Evolutionary conservation across 2,797 vertebrate genomes (phyloP).

Genomic region (Threskiornis aethiopicus): DNA sequence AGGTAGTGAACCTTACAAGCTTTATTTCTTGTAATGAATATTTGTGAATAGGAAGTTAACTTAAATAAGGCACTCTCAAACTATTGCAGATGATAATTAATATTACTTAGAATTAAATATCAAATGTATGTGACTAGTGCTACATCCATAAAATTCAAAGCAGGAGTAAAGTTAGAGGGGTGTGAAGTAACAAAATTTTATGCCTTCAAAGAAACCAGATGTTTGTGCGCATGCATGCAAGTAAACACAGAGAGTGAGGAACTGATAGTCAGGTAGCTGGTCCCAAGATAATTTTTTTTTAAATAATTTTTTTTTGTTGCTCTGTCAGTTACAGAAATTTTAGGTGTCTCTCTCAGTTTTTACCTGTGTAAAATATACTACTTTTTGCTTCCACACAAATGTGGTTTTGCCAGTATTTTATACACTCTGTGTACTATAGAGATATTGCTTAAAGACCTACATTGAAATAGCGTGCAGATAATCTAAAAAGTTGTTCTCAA

Average conservation of each 20-base stretch:
- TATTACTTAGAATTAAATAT: neutral
- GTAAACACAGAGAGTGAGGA: neutral
- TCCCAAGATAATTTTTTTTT: neutral
- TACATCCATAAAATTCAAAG: neutral
- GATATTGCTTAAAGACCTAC: neutral
- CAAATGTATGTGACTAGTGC: neutral
- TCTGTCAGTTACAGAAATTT: neutral
- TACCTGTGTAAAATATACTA: neutral
- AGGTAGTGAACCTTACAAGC: neutral
- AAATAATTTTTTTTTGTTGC: neutral
- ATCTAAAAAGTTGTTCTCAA: neutral
- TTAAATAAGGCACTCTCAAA: neutral
- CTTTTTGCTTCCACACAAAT: neutral
- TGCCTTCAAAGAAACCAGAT: neutral
- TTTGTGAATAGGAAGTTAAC: neutral
- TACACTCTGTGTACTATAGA: neutral
- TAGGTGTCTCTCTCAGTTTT: neutral
- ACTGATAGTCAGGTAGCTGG: neutral
- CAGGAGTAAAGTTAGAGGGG: neutral
- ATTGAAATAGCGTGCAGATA: neutral
- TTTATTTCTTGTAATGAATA: neutral
- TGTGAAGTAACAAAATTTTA: neutral
- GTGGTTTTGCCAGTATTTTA: neutral
- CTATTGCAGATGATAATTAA: neutral
- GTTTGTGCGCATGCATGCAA: fast-evolving